phyloP scores from a whole-genome alignment of 2,888 invertebrate species.

The Cantharis rustica region DNA sequence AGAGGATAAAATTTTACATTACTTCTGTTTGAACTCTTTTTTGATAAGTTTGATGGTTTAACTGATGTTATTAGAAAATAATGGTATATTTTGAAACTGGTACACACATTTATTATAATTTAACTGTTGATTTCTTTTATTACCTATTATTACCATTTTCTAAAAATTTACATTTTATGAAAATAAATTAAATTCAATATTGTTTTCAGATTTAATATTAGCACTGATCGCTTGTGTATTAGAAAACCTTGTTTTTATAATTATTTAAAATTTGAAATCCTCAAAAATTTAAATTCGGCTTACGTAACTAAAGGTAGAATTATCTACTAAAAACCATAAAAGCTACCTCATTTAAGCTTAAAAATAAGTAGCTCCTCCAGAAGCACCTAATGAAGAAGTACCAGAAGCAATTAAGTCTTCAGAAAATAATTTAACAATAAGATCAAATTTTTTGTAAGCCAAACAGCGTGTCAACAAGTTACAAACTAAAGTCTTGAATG shows the following conservation, averaged over 20 bases:
- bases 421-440: not conserved
- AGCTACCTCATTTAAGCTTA: too few species aligned
- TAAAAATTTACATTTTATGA: too few species aligned
- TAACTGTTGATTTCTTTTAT: too few species aligned
- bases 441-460: not conserved
- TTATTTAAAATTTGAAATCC: not conserved
- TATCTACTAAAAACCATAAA: too few species aligned
- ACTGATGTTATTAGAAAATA: not conserved
- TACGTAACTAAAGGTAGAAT: not conserved
- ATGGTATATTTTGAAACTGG: too few species aligned
- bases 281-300: not conserved
- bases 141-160: too few species aligned
- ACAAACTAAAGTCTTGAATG: not conserved
- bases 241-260: not conserved
- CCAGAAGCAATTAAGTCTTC: not conserved
- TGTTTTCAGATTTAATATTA: too few species aligned
- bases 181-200: too few species aligned
- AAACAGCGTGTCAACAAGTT: not conserved
- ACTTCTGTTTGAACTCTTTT: not conserved
- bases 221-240: not conserved
- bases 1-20: not conserved
- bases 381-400: too few species aligned
- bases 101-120: too few species aligned
- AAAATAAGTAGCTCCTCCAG: too few species aligned
- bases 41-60: not conserved